Evolutionary conservation across 2,797 vertebrate genomes (phyloP).

Genomic region (Typhlichthys subterraneus): DNA sequence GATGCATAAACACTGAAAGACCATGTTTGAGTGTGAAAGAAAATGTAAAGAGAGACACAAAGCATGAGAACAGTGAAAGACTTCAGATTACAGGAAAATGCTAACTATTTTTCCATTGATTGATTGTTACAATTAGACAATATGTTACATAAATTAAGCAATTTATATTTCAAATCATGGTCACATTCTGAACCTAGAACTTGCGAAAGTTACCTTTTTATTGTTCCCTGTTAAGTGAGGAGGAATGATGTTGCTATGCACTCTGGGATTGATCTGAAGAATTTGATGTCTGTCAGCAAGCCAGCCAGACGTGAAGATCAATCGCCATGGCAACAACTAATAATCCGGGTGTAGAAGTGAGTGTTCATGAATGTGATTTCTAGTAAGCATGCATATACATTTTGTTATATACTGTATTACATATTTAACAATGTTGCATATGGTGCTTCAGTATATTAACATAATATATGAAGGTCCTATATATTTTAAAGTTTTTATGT

Average conservation of each 20-base stretch:
- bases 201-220: background rate
- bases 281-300: conserved; percentile 47
- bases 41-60: background rate
- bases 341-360: conserved; percentile 24
- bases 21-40: background rate
- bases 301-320: conserved; percentile 23
- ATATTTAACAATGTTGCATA: no score
- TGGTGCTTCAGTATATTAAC: no score
- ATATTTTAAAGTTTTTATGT: no score
- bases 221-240: conserved; percentile 22
- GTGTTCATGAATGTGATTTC: background rate
- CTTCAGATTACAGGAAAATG: conserved; percentile 28
- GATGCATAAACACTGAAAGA: background rate
- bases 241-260: conserved; percentile 47
- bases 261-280: conserved; percentile 55
- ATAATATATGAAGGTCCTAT: no score
- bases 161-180: no score
- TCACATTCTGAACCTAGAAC: background rate
- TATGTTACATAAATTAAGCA: no score
- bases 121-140: no score
- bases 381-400: no score
- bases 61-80: no score
- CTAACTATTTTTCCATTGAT: no score
- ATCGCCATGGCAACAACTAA: conserved; percentile 44
- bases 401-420: no score